Evolutionary conservation across 2,113 vertebrate species (phyloP).

Genomic region (Fregetta grallaria): DNA sequence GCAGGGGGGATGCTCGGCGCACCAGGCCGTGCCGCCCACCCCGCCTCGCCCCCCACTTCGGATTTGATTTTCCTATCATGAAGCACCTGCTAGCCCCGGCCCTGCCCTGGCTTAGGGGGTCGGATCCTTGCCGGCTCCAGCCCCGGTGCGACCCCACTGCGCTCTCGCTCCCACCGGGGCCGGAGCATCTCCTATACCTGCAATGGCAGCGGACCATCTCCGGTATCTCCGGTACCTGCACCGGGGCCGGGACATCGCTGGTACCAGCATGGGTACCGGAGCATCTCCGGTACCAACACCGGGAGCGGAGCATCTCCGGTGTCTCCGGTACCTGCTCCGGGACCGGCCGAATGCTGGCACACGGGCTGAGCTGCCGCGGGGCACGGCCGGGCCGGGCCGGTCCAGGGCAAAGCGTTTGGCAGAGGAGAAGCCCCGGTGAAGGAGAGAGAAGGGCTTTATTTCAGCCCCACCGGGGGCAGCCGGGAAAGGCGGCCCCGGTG

Average conservation of each 20-base stretch:
- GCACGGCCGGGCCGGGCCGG: background rate
- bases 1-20: background rate
- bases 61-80: background rate
- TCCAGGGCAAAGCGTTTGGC: background rate
- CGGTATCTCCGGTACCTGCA: background rate
- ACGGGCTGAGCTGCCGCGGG: background rate
- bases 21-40: background rate
- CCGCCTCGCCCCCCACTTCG: background rate
- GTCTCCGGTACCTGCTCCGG: background rate
- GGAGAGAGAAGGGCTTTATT: background rate
- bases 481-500: background rate
- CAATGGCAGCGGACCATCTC: background rate
- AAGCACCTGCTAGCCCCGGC: background rate
- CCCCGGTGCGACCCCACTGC: background rate
- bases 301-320: background rate
- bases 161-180: background rate
- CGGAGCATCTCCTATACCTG: background rate
- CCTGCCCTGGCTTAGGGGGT: too few relatives aligned
- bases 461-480: background rate
- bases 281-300: background rate
- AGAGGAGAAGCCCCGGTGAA: background rate
- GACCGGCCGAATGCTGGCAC: background rate
- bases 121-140: background rate
- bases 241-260: background rate
- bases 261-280: too few relatives aligned